Percentiles rank a stretch among this genome's conserved stretches.
These are phyloP conservation scores for Tachystola acroxantha DNA, from an alignment of 2,888 invertebrate genomes.

Conservation along the genomic window DNA sequence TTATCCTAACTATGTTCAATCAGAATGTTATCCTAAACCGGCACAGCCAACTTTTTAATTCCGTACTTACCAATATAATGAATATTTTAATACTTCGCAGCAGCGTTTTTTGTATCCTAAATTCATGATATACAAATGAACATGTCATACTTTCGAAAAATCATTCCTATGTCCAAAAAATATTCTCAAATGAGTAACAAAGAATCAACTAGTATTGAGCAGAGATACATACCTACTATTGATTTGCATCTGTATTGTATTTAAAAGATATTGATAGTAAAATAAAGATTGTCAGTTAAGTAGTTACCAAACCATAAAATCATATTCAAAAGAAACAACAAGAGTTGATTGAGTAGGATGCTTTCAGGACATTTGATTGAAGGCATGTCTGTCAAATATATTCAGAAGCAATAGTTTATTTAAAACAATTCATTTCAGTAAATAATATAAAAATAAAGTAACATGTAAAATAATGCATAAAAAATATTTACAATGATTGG, in stretches of 20 bases:
- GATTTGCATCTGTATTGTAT: too few species aligned
- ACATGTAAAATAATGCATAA: slow-evolving; percentile 57
- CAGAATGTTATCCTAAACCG: slow-evolving; percentile 28
- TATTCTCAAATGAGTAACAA: slow-evolving; percentile 1
- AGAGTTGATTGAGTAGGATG: too few species aligned
- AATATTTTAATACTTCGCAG: slow-evolving; percentile 38
- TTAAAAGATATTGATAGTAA: too few species aligned
- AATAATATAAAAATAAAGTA: slow-evolving; percentile 61
- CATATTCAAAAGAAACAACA: background rate
- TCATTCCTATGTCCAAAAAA: slow-evolving; percentile 1
- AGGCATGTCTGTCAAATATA: background rate
- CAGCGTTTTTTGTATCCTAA: slow-evolving; percentile 16
- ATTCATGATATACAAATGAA: slow-evolving; percentile 10
- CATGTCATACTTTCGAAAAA: slow-evolving; percentile 1
- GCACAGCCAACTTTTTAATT: slow-evolving; percentile 64
- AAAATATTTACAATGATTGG: slow-evolving; percentile 64
- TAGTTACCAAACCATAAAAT: too few species aligned
- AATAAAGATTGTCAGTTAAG: too few species aligned
- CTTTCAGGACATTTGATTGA: too few species aligned
- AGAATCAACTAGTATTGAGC: slow-evolving; percentile 17
- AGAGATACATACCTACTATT: too few species aligned
- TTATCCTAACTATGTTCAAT: slow-evolving; percentile 18
- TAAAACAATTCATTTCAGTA: slow-evolving; percentile 59
- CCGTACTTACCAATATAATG: slow-evolving; percentile 44
- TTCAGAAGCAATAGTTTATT: slow-evolving; percentile 2